Conservation (phyloP, 2,797 vertebrate species). For the Thaleichthys pacificus region DNA sequence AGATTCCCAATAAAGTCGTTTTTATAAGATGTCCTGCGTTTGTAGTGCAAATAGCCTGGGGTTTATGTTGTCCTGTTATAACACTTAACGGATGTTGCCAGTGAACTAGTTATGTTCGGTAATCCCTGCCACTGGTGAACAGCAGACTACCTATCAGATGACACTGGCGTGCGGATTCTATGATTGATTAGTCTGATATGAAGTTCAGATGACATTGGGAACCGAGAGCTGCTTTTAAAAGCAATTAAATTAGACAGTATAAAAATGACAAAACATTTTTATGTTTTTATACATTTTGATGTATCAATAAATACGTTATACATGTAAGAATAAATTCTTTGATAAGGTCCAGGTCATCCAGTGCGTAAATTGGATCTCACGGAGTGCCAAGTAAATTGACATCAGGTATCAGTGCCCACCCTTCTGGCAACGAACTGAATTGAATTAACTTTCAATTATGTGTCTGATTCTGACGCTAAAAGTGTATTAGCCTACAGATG, state of each 20-base stretch:
- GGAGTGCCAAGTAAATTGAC: too few relatives aligned
- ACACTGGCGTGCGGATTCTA: conserved; percentile 52
- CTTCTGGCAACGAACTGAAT: background rate
- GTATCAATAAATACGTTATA: background rate
- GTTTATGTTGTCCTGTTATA: conserved; percentile 16
- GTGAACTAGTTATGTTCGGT: conserved; percentile 17
- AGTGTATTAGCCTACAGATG: background rate
- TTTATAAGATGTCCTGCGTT: conserved; percentile 42
- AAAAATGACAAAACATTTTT: background rate
- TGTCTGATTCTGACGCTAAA: too few relatives aligned
- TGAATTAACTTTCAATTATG: too few relatives aligned
- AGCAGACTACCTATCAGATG: conserved; percentile 45
- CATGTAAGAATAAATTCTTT: background rate
- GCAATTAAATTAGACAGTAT: background rate
- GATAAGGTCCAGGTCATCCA: background rate
- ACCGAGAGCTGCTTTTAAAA: background rate
- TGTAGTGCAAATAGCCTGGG: conserved; percentile 32
- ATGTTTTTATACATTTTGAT: background rate
- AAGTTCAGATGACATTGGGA: conserved; percentile 20
- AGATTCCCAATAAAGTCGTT: conserved; percentile 27
- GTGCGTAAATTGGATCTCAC: background rate
- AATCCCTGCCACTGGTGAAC: conserved; percentile 36
- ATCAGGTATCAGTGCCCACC: too few relatives aligned
- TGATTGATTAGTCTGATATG: conserved; percentile 32
- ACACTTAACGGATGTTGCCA: conserved; percentile 37